A percentile compares a stretch with the other conserved stretches of the same genome.
Conservation (phyloP, 2,113 vertebrate species). For the Corythoichthys haematopterus region DNA sequence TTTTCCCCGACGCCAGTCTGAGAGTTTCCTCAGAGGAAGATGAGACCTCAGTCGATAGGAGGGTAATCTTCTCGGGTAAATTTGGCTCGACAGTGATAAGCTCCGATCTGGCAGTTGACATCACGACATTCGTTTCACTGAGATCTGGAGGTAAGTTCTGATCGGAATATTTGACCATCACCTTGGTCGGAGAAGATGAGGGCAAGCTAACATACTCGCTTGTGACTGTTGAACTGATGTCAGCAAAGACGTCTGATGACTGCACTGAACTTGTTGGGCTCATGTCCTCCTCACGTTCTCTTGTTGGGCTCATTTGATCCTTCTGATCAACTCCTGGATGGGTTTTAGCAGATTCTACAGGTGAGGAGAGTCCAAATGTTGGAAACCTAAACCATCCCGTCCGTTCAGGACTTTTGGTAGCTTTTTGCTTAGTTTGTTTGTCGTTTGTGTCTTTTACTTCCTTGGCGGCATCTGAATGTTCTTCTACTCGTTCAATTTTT, state of each 20-base stretch:
- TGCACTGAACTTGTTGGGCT: slow-evolving; percentile 65
- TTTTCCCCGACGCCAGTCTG: slow-evolving; percentile 59
- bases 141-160: slow-evolving; percentile 26
- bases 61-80: slow-evolving; percentile 69
- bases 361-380: slow-evolving; percentile 61
- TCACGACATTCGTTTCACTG: slow-evolving; percentile 58
- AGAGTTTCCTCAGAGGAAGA: slow-evolving; percentile 67
- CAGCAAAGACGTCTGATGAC: slow-evolving; percentile 74
- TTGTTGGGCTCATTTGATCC: slow-evolving; percentile 38
- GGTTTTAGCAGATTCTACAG: slow-evolving; percentile 52
- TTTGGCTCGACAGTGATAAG: slow-evolving; percentile 63
- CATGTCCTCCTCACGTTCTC: slow-evolving; percentile 47
- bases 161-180: slow-evolving; percentile 70
- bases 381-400: slow-evolving; percentile 70
- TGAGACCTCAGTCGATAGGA: slow-evolving; percentile 61
- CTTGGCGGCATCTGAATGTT: slow-evolving; percentile 24
- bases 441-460: slow-evolving; percentile 37
- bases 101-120: slow-evolving; percentile 64
- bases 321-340: slow-evolving; percentile 23
- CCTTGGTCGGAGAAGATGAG: slow-evolving; percentile 64
- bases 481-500: slow-evolving; percentile 45
- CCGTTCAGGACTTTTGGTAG: slow-evolving; percentile 53
- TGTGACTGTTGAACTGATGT: slow-evolving; percentile 68
- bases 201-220: slow-evolving; percentile 57
- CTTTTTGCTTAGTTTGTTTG: slow-evolving; percentile 32